phyloP scores from a whole-genome alignment of 2,888 invertebrate species.

The Trachelus iudaicus region DNA sequence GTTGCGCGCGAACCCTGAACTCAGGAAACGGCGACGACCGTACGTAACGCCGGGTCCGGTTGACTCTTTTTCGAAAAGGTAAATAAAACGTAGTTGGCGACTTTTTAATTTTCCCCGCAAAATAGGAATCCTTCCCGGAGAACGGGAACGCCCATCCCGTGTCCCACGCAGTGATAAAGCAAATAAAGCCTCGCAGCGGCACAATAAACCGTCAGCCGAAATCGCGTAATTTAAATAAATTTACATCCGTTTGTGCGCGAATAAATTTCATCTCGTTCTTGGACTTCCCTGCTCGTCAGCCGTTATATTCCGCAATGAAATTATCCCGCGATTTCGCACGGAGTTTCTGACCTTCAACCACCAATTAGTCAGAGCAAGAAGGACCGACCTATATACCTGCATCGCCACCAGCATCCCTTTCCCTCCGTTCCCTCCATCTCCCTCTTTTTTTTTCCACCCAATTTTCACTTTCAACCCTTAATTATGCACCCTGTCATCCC shows the following conservation, averaged over 20 bases:
- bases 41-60: not conserved
- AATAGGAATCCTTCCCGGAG: slow-evolving; percentile 56
- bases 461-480: slow-evolving; percentile 1
- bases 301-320: not conserved
- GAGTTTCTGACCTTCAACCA: not conserved
- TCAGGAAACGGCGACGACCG: too few species aligned
- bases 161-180: slow-evolving; percentile 61
- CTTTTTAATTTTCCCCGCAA: slow-evolving; percentile 59
- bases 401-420: too few species aligned
- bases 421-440: not conserved
- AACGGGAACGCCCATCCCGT: slow-evolving; percentile 59
- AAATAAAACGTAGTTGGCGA: slow-evolving; percentile 27
- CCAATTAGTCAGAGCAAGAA: not conserved
- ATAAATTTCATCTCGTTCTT: slow-evolving; percentile 59
- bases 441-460: slow-evolving; percentile 7
- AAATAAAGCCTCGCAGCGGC: slow-evolving; percentile 60
- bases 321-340: not conserved
- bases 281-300: slow-evolving; percentile 24
- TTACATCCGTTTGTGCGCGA: slow-evolving; percentile 63
- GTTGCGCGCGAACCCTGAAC: not conserved
- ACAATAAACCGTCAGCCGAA: slow-evolving; percentile 62
- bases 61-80: slow-evolving; percentile 19
- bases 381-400: not conserved
- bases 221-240: slow-evolving; percentile 64
- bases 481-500: not conserved